These are phyloP conservation scores for Protonibea diacanthus DNA, from an alignment of 2,797 vertebrate genomes.

Conservation along the genomic window DNA sequence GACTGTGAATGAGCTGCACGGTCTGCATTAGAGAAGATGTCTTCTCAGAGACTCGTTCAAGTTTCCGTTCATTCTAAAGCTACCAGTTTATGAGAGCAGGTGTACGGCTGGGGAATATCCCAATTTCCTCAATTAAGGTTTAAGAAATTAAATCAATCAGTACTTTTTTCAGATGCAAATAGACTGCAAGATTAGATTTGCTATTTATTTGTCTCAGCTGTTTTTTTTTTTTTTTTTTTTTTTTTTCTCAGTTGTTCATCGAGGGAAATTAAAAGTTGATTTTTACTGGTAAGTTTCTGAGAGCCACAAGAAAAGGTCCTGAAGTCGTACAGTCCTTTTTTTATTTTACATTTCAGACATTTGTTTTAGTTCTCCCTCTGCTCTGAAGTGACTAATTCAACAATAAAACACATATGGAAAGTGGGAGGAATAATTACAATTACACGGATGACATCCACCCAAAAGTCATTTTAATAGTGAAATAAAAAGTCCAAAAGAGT, in stretches of 20 bases:
- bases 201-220: constrained; percentile 7
- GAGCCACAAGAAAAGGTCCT: not conserved
- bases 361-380: not conserved
- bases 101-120: constrained; percentile 7
- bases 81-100: not conserved
- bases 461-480: not conserved
- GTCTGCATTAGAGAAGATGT: not conserved
- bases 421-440: not conserved
- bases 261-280: constrained; percentile 43
- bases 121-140: constrained; percentile 4
- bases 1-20: not conserved
- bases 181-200: not conserved
- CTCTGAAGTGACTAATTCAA: constrained; percentile 1
- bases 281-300: not conserved
- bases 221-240: constrained; percentile 32
- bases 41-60: not conserved
- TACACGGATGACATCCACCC: not conserved
- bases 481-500: not conserved
- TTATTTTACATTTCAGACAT: not conserved
- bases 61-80: not conserved
- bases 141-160: constrained; percentile 9
- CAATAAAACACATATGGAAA: not conserved
- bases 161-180: not conserved
- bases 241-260: constrained; percentile 11
- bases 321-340: not conserved